These are phyloP conservation scores for Microctenopoma lineatum DNA, from an alignment of 2,797 vertebrate genomes.

Conservation along the genomic window DNA sequence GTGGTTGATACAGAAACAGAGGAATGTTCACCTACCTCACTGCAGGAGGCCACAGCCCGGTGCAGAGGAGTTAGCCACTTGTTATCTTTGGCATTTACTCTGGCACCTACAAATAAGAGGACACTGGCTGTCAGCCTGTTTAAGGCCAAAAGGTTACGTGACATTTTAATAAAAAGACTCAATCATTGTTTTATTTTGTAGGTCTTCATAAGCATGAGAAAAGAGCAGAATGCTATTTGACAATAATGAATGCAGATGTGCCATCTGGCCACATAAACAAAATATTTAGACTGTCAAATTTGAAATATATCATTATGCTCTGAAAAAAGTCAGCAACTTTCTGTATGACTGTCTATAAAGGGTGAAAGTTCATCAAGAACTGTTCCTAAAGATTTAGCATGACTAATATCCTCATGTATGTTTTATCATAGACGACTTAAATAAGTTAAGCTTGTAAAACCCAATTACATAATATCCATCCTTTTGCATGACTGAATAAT, in stretches of 20 bases:
- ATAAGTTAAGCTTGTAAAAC: not conserved
- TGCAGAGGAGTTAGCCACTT: constrained; percentile 99
- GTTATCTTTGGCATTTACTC: constrained; percentile 99
- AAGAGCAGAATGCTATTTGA: constrained; percentile 8
- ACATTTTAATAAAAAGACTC: constrained; percentile 12
- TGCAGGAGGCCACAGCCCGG: constrained; percentile 97
- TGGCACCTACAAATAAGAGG: constrained; percentile 88
- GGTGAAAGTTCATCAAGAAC: no score
- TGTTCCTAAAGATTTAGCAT: no score
- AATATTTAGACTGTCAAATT: constrained; percentile 7
- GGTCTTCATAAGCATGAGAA: not conserved
- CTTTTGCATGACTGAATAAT: not conserved
- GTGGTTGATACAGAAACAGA: not conserved
- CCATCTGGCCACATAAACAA: constrained; percentile 4
- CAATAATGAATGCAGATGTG: constrained; percentile 35
- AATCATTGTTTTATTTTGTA: constrained; percentile 8
- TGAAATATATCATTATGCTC: constrained; percentile 6
- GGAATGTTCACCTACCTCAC: constrained; percentile 87
- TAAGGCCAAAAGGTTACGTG: constrained; percentile 4
- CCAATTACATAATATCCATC: not conserved
- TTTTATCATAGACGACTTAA: not conserved
- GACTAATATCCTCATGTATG: not conserved
- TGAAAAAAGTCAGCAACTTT: not conserved
- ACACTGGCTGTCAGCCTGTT: constrained; percentile 26
- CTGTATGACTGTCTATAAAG: no score